These are phyloP conservation scores for Drosophila emarginata DNA, from an alignment of 2,888 invertebrate species.

Conservation along the genomic window DNA sequence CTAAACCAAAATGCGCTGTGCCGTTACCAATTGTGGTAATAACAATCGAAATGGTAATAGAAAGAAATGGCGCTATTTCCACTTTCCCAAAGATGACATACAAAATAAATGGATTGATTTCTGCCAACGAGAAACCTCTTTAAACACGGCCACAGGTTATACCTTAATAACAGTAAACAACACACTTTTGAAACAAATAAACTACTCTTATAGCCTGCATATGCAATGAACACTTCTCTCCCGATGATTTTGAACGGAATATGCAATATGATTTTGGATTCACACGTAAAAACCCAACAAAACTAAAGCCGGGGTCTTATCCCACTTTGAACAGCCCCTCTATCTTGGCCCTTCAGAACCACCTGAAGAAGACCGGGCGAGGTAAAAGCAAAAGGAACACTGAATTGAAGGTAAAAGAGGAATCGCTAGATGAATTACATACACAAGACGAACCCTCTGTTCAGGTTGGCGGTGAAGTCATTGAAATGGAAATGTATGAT, in stretches of 20 bases:
- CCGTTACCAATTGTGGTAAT: slow-evolving; percentile 57
- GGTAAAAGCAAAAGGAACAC: not conserved
- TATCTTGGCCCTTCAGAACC: not conserved
- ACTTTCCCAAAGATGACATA: slow-evolving; percentile 49
- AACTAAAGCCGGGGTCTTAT: slow-evolving; percentile 46
- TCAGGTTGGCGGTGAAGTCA: slow-evolving; percentile 10
- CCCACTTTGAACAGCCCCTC: slow-evolving; percentile 38
- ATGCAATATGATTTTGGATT: slow-evolving; percentile 62
- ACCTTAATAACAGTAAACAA: not conserved
- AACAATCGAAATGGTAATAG: slow-evolving; percentile 46
- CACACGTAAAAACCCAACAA: slow-evolving; percentile 53
- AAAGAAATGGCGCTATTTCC: slow-evolving; percentile 52
- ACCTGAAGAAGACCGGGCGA: not conserved
- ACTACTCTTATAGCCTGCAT: slow-evolving; percentile 44
- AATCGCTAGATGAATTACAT: not conserved
- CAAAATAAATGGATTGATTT: slow-evolving; percentile 55
- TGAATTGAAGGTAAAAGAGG: not conserved
- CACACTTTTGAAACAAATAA: not conserved
- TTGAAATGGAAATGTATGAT: slow-evolving; percentile 24
- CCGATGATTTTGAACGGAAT: slow-evolving; percentile 57
- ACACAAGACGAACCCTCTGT: not conserved
- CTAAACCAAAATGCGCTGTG: slow-evolving; percentile 52
- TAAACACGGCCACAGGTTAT: slow-evolving; percentile 47
- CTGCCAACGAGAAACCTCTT: slow-evolving; percentile 40
- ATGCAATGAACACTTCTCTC: slow-evolving; percentile 54